Base-by-base conservation (phyloP, 2,797 vertebrate genomes). In the Halcyon leucocephala region DNA sequence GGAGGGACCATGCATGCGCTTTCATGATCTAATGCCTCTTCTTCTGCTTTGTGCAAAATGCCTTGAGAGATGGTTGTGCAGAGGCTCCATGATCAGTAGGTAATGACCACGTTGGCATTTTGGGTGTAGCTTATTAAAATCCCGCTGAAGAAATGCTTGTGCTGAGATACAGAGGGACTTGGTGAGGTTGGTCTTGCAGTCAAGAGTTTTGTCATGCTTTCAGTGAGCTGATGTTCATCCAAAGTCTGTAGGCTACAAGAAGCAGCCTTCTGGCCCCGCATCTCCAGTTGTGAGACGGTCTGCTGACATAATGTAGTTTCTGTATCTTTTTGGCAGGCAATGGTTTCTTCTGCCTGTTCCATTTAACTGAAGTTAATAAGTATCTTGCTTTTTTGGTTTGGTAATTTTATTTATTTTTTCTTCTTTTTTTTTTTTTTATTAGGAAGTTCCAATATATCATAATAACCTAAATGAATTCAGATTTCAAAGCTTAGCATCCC, bases 391-490 rank as follows among this genome's bases (percentile, higher is more conserved):
- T 16, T 46, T 33, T 22, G 62, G n/a, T 57, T 33, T n/a, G 54
- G 20, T 46, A 12, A 20, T 48, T 22, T 58, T 58, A n/a, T 44
- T 39, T 29, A 20, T 44, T 22, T 66, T 26, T 29, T 5, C 41
- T 66, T 46, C 28, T 26, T 24, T 51, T 31, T 46, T 31, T 26
- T 24, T 51, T 31, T n/a, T 66, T 39, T 35, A 62, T 15, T 25
- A 82, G 78, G 80, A 84, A 74, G 66, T 82, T 72, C 72, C 88
- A 78, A 8, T 87, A 57, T 65, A 73, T 90, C 89, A 78, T 37
- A 72, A 89, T 60, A 86, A 91, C 79, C 46, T 37, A 95, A 95
- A 95, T 80, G 6, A 94, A 95, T 95, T 96, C 90, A 77, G 81
- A 76, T 95, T 91, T 95, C 89, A 95, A 97, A 94, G 79, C 82